Conservation (phyloP, 2,888 invertebrate genomes). For the Bembecia ichneumoniformis region DNA sequence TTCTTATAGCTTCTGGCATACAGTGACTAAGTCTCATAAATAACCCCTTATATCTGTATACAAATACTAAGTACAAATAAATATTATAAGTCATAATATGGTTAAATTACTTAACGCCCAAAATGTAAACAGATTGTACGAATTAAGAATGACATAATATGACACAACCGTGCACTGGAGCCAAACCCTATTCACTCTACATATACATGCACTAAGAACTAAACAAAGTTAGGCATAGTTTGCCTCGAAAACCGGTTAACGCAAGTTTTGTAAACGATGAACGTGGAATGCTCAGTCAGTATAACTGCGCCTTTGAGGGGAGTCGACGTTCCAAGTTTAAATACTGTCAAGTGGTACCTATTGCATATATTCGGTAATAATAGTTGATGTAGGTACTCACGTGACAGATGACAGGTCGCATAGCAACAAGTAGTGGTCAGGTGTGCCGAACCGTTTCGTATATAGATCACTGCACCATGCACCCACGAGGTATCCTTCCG, state of each 20-base stretch:
- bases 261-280: not conserved
- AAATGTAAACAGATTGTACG: too few species aligned
- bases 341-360: too few species aligned
- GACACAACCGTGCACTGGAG: not conserved
- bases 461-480: constrained; percentile 38
- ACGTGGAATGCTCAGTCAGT: constrained; percentile 11
- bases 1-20: too few species aligned
- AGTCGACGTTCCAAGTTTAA: constrained; percentile 6
- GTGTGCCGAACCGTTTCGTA: constrained; percentile 9
- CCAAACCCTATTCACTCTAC: not conserved
- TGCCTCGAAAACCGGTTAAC: constrained; percentile 11
- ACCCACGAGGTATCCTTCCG: constrained; percentile 49
- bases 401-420: constrained; percentile 9
- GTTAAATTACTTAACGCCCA: too few species aligned
- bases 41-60: too few species aligned
- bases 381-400: constrained; percentile 28
- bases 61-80: too few species aligned
- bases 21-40: too few species aligned
- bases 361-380: not conserved
- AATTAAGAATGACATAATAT: not conserved
- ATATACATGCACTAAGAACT: not conserved
- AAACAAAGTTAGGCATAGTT: constrained; percentile 2
- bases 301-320: constrained; percentile 6
- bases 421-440: constrained; percentile 39
- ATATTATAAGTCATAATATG: too few species aligned